These are phyloP conservation scores for Calyptomena viridis DNA, from an alignment of 2,113 vertebrate genomes.

Conservation along the genomic window DNA sequence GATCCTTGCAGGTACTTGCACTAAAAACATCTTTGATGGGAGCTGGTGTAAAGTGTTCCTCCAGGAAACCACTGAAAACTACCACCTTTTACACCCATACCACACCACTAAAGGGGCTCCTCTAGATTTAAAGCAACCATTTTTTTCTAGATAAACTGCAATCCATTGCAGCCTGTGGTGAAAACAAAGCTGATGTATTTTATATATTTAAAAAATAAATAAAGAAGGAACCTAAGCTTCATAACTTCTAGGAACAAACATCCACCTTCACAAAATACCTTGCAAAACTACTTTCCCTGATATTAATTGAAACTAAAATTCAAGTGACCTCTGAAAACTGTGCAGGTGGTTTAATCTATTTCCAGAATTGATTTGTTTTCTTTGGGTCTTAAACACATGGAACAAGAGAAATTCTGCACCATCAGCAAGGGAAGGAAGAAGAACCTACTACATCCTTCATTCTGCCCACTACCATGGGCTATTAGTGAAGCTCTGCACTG, in stretches of 20 bases:
- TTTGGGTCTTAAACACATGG: neutral
- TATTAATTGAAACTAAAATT: neutral
- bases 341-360: neutral
- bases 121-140: neutral
- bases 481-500: neutral
- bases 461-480: neutral
- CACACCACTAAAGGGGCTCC: neutral
- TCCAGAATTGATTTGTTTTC: neutral
- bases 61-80: neutral
- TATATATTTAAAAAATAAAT: too few relatives aligned
- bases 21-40: neutral
- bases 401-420: neutral
- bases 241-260: neutral
- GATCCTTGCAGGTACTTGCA: too few relatives aligned
- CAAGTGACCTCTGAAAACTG: neutral
- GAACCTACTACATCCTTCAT: neutral
- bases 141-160: neutral
- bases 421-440: neutral
- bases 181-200: neutral
- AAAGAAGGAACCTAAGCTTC: neutral
- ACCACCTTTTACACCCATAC: neutral
- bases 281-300: neutral
- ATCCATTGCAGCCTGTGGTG: accelerated
- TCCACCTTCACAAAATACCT: neutral
- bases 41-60: neutral